These are phyloP conservation scores for Bombus ignitus DNA, from an alignment of 1,140 invertebrate genomes.

Conservation along the genomic window DNA sequence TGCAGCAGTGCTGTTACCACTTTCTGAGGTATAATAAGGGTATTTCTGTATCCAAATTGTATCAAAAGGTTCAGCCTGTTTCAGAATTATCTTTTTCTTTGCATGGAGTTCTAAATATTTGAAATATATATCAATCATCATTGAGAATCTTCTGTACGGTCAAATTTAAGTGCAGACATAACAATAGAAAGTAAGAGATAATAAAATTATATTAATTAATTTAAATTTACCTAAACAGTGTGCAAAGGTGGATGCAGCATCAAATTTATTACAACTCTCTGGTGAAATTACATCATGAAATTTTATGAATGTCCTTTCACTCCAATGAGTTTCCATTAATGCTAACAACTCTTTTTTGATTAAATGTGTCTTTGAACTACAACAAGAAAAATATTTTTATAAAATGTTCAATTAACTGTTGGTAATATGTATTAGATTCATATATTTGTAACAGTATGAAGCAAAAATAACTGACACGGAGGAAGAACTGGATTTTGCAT, in stretches of 20 bases:
- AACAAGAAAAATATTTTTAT: not conserved
- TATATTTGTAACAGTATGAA: not conserved
- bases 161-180: not conserved
- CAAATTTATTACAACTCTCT: conserved; percentile 10
- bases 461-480: not conserved
- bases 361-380: not conserved
- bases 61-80: conserved; percentile 23
- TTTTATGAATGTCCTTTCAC: not conserved
- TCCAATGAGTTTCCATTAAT: conserved; percentile 33
- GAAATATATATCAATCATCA: not conserved
- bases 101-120: conserved; percentile 25
- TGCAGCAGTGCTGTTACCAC: not conserved
- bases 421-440: not conserved
- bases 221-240: conserved; percentile 31
- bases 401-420: not conserved
- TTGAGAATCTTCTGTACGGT: not conserved
- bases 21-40: not conserved
- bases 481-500: not conserved
- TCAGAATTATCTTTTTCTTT: conserved; percentile 17
- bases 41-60: conserved; percentile 42
- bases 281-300: conserved; percentile 40
- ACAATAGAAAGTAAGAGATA: not conserved
- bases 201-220: not conserved
- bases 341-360: conserved; percentile 7
- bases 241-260: conserved; percentile 14